Evolutionary conservation across 2,113 vertebrate species (phyloP), one percentile per base, ranked within the genome.

Genomic region (Muntiacus reevesi): DNA sequence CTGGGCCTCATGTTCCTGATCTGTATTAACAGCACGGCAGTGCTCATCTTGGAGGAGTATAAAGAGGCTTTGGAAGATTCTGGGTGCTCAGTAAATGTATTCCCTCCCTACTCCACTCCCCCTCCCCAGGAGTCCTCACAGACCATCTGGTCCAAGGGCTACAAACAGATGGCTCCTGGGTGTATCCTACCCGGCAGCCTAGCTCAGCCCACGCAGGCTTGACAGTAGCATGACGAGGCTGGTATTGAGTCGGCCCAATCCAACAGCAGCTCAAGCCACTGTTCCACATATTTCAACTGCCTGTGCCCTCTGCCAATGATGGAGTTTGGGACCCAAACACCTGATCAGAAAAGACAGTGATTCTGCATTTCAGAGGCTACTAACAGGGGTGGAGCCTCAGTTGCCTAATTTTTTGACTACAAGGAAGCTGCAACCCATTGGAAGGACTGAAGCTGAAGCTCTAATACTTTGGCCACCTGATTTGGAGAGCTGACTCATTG

Each of bases 121-220:
- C 54, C 76, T 7, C 71, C 71, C 92, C 55, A 21, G 94, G 87
- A 89, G 92, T 87, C 81, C 92, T 57, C 25, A 85, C 79, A 47
- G 43, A 79, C 96, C 97, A 97, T 97, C 97, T 97, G 95, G 89
- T 55, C 94, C 67, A 10, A 60, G n/a, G 89, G 85, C 91, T 94
- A 87, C 64, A 54, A 79, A 78, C 97, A 98, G 97, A 96, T 96
- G 96, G 97, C 64, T 83, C 36, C 33, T 11, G 60, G 84, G 89
- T 16, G 47, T 64, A 16, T 47, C 88, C 54, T 25, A 2, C 50
- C 43, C 11, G 11, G 64, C 62, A 10, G 88, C 55, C 89, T 60
- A 25, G 9, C 36, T 50, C 28, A 7, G 97, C 96, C 89, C 96
- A 89, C 47, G 0, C 86, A 3, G 81, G 55, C 43, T 13, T 19